Evolutionary conservation across 2,113 vertebrate species (phyloP), one percentile per base, ranked within the genome.

Genomic region (Pipra filicauda): DNA sequence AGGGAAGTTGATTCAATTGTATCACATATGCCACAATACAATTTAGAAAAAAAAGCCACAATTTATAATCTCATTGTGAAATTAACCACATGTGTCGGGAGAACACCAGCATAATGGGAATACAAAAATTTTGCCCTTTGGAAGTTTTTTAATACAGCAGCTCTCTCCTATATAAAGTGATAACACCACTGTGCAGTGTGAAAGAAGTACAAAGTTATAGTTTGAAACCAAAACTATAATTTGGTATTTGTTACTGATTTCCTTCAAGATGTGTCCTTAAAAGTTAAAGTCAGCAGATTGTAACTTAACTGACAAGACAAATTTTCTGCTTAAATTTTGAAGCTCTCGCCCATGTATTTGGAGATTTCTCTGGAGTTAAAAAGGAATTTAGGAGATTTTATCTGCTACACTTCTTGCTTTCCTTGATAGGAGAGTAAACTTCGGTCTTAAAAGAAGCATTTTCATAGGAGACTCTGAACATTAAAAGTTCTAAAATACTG

Each of bases 1-100:
- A 71, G 22, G 57, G 71, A 95, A 92, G 59, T 52, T 77, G 70
- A 91, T 94, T 86, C 95, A 82, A 88, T 92, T 90, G 86, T 65
- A 95, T 67, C 58, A 67, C 43, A 22, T 31, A 85, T 80, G 43
- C 58, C 92, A 93, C 93, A 64, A 91, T 41, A 49, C n/a, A 78
- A 54, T 62, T 51, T 15, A 19, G 76, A 8, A n/a, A 41, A 82
- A 82, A 91, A 94, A 55, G 13, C 39, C 69, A 88, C 67, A 83
- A 52, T 91, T 93, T 95, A 59, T 90, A 88, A 79, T 61, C 55
- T 74, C 35, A n/a, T 90, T 95, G 93, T 81, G 55, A 91, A 97
- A 94, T 54, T 74, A 44, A 52, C 81, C 92, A 93, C 92, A 85
- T 75, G 28, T 95, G 96, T 96, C 73, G 91, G 35, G 48, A 90